Evolutionary conservation across 2,888 invertebrate species (phyloP), one percentile per base, ranked within the genome.

Genomic region (Autographa gamma): DNA sequence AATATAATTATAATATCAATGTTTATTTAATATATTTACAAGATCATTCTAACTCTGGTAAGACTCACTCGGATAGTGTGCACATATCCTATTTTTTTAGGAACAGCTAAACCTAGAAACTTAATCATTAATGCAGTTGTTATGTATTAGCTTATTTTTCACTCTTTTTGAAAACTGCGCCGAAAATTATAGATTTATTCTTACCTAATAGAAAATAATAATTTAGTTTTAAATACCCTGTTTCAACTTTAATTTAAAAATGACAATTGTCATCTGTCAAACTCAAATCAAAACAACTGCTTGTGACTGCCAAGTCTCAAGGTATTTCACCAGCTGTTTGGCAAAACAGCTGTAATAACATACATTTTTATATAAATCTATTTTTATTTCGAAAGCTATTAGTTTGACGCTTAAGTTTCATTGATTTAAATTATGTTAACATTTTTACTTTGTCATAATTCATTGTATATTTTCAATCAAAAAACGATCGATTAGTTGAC

Each of bases 11-110:
- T 8, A 19, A 19, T 25, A 19, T 19, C 0, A 19, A 8, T 13
- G 2, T 56, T 13, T 1, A 5, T 19, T 11, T 25, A 56, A 56
- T 7, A n/a, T 48, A n/a, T 56, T 56, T 13, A 19, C 54, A 54
- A 54, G 19, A 11, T 19, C n/a, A n/a, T 48, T n/a, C 48, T 18
- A 25, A 13, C 2, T 19, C 6, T 25, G 25, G 1, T 25, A 56
- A 48, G 48, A 56, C 54, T 56, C 54, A 56, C 54, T 56, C 54
- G 19, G 3, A 19, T 56, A 3, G 54, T 56, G 19, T 56, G 54
- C 4, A 56, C 54, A 56, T 56, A 25, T 56, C 54, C 25, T 56
- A 19, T 25, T 56, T 19, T 19, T 56, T 56, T 56, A 56, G 54
- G 19, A 19, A 56, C 54, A 6, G 25, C 13, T 25, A 56, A 13